A percentile compares a stretch with the other conserved stretches of the same genome.
phyloP scores from a whole-genome alignment of 2,113 vertebrate genomes.

The Campylomormyrus tamandua region DNA sequence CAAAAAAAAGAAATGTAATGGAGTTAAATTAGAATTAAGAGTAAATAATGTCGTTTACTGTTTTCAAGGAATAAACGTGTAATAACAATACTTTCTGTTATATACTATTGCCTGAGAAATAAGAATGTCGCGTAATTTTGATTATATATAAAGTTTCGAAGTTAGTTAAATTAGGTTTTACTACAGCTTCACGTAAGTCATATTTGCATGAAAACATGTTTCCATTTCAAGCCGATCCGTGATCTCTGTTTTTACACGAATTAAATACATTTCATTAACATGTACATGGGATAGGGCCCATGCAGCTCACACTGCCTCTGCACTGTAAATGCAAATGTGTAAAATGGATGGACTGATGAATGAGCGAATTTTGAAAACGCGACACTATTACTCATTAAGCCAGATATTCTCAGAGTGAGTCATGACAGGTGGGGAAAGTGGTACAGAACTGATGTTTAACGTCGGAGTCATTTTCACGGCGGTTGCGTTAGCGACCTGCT shows the following conservation, averaged over 20 bases:
- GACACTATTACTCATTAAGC: not conserved
- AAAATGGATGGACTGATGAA: not conserved
- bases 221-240: not conserved
- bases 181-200: not conserved
- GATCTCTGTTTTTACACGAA: not conserved
- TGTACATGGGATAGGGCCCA: no score
- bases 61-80: not conserved
- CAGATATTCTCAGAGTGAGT: no score
- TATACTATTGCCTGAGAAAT: not conserved
- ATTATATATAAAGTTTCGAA: not conserved
- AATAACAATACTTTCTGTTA: not conserved
- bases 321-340: not conserved
- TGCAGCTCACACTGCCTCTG: not conserved
- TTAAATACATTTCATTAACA: not conserved
- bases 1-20: not conserved
- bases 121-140: not conserved
- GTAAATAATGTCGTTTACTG: not conserved
- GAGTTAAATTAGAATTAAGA: not conserved
- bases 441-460: no score
- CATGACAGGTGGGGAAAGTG: no score
- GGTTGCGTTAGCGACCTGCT: no score
- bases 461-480: no score
- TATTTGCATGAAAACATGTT: not conserved
- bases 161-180: not conserved
- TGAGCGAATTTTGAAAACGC: not conserved